Base-by-base conservation (phyloP, 2,113 vertebrate species). In the Chroicocephalus ridibundus region DNA sequence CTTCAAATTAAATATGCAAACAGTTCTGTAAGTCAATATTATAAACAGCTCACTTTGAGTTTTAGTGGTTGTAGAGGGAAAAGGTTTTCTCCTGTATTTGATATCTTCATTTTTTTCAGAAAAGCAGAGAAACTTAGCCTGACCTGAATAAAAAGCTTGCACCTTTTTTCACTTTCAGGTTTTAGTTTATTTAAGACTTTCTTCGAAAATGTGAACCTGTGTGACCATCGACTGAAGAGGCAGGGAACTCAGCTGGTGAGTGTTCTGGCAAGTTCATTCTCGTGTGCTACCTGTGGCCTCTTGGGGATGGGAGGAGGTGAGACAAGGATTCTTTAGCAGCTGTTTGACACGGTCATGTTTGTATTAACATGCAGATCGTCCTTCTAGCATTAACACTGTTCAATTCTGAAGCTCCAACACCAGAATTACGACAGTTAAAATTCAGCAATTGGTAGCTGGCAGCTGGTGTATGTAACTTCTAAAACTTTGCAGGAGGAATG, bases 131-230 rank as follows among this genome's bases (percentile, higher is more conserved):
- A 88, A 36, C 17, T n/a, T 88, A 78, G 2, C 87, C 29, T 83
- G 27, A 60, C 57, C 24, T 61, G 6, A 54, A 54, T 92, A 81
- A 61, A 93, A 88, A 94, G 22, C 7, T 88, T 93, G n/a, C 32
- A 69, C 47, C 4, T n/a, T 89, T 79, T 96, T 78, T 95, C 31
- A 51, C 78, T 96, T 98, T 66, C 97, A 99, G 99, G 99, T 91
- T 99, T 99, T 98, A 99, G 99, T 97, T 99, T 99, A 86, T 99
- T 99, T 97, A 99, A 99, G 97, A 99, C 99, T n/a, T 99, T 99
- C 96, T 99, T 99, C 98, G 99, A 99, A 98, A 99, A 99, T 88
- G 99, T 99, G 90, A 99, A 99, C 97, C 98, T 99, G 47, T 99
- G 99, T 97, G 99, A 99, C 97, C 99, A 99, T 98, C 99, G 99